phyloP scores from a whole-genome alignment of 2,888 invertebrate species.

The Rapana venosa region DNA sequence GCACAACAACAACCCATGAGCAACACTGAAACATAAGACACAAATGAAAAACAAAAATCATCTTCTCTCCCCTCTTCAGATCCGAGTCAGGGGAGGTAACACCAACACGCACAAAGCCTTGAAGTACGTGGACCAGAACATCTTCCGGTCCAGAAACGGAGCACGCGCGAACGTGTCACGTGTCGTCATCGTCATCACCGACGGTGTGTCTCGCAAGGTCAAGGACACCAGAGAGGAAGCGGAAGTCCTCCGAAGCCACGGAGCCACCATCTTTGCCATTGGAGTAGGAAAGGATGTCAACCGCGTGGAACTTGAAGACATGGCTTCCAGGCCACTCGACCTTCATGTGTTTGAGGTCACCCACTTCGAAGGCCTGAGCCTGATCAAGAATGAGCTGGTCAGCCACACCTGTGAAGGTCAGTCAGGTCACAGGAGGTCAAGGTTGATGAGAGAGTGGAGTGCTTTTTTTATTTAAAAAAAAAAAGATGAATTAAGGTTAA shows the following conservation, averaged over 20 bases:
- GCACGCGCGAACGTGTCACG: conserved; percentile 58
- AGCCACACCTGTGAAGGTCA: conserved; percentile 65
- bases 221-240: conserved; percentile 20
- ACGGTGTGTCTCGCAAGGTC: conserved; percentile 64
- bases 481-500: too few relatives aligned
- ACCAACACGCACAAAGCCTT: conserved; percentile 68
- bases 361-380: conserved; percentile 65
- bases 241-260: conserved; percentile 47
- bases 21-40: too few relatives aligned
- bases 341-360: conserved; percentile 71
- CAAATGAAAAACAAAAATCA: neutral
- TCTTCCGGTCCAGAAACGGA: conserved; percentile 57
- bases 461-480: neutral
- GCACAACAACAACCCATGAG: too few relatives aligned
- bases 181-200: conserved; percentile 72
- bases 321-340: conserved; percentile 68
- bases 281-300: conserved; percentile 72
- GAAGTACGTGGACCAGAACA: conserved; percentile 54
- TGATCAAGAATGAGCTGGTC: conserved; percentile 69
- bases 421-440: neutral
- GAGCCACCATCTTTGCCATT: conserved; percentile 72
- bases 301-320: conserved; percentile 64
- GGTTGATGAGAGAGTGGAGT: neutral
- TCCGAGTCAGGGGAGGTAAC: conserved; percentile 53
- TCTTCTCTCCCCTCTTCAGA: conserved; percentile 46